These are phyloP conservation scores for Akabosia matsudoensis DNA, from an alignment of 1,140 invertebrate genomes.

Conservation along the genomic window DNA sequence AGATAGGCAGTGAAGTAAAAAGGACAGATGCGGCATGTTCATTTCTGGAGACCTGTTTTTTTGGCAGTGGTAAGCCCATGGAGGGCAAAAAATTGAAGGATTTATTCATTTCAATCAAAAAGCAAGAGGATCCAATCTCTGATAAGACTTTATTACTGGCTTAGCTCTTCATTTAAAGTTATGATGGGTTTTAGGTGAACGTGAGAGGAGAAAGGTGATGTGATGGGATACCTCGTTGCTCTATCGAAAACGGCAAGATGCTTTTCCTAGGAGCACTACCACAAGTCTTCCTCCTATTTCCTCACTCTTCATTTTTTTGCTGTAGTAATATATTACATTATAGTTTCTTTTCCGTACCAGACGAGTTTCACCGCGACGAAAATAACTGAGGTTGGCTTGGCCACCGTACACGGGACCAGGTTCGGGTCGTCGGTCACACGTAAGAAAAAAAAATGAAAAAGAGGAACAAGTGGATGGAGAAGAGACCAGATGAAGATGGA, in stretches of 20 bases:
- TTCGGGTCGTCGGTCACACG: neutral
- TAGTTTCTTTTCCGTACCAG: neutral
- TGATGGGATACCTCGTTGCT: neutral
- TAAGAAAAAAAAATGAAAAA: neutral
- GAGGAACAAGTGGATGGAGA: slow-evolving; percentile 9
- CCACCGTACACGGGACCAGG: neutral
- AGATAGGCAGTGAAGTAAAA: no score
- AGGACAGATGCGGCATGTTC: no score
- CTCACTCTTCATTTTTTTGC: neutral
- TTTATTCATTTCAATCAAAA: slow-evolving; percentile 25
- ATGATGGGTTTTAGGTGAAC: slow-evolving; percentile 24
- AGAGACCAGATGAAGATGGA: neutral
- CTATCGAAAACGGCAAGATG: neutral
- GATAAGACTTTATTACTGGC: slow-evolving; percentile 25
- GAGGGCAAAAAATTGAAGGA: slow-evolving; percentile 21
- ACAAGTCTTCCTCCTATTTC: neutral
- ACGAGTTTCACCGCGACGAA: neutral
- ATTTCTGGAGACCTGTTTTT: neutral
- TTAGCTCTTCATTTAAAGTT: slow-evolving; percentile 23
- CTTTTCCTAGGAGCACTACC: neutral
- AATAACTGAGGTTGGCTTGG: neutral
- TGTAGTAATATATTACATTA: slow-evolving; percentile 19
- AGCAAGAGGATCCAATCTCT: slow-evolving; percentile 22
- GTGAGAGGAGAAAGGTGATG: slow-evolving; percentile 18
- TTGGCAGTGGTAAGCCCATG: neutral